Conservation (phyloP, 2,888 invertebrate species). For the Orthosia cruda region DNA sequence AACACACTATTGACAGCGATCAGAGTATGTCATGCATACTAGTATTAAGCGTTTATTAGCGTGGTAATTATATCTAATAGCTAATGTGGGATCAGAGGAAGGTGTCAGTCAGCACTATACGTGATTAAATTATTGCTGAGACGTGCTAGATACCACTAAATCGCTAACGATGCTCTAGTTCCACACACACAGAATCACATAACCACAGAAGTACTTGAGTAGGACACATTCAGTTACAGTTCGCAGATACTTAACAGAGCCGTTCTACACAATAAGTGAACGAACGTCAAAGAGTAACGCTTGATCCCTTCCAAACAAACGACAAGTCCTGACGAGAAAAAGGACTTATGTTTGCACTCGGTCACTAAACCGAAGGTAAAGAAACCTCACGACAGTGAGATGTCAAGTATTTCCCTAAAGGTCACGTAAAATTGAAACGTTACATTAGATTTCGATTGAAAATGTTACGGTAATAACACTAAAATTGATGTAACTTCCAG, state of each 20-base stretch:
- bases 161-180: slow-evolving; percentile 1
- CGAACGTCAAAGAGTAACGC: slow-evolving; percentile 13
- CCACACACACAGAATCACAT: neutral
- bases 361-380: slow-evolving; percentile 20
- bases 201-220: slow-evolving; percentile 7
- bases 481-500: slow-evolving; percentile 27
- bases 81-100: slow-evolving; percentile 34
- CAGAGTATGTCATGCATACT: slow-evolving; percentile 31
- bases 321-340: slow-evolving; percentile 30
- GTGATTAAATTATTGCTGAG: slow-evolving; percentile 16
- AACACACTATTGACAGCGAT: slow-evolving; percentile 38
- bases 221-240: slow-evolving; percentile 29
- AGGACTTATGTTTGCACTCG: slow-evolving; percentile 41
- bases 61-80: slow-evolving; percentile 18
- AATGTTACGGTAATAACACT: slow-evolving; percentile 22
- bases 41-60: slow-evolving; percentile 35
- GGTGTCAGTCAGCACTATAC: slow-evolving; percentile 14
- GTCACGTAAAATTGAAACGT: slow-evolving; percentile 27
- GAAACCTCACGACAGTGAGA: slow-evolving; percentile 19
- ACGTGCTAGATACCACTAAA: neutral
- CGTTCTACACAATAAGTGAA: slow-evolving; percentile 31
- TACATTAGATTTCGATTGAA: slow-evolving; percentile 32
- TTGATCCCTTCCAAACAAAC: slow-evolving; percentile 51
- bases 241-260: slow-evolving; percentile 5
- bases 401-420: slow-evolving; percentile 42